phyloP scores from a whole-genome alignment of 2,888 invertebrate genomes.

The Neoascia interrupta region DNA sequence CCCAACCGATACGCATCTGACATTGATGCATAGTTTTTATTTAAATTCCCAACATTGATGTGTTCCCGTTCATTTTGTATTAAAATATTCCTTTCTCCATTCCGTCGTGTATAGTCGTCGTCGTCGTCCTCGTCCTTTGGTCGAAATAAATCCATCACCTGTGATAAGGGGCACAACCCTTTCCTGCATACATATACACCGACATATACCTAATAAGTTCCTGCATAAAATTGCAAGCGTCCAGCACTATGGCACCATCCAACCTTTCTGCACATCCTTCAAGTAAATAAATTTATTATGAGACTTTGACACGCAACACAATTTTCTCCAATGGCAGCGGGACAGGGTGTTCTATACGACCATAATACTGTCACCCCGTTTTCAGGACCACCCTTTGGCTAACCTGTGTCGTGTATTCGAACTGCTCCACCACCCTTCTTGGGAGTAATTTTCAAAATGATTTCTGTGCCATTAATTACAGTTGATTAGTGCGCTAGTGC shows the following conservation, averaged over 20 bases:
- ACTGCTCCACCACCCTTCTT: not conserved
- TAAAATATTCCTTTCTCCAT: slow-evolving; percentile 57
- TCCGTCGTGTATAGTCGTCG: too few relatives aligned
- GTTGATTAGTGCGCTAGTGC: slow-evolving; percentile 42
- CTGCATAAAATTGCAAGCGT: slow-evolving; percentile 54
- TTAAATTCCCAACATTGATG: slow-evolving; percentile 68
- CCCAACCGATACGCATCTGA: slow-evolving; percentile 59
- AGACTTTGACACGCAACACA: slow-evolving; percentile 68
- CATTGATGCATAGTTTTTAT: slow-evolving; percentile 69
- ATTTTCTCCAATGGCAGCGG: slow-evolving; percentile 52
- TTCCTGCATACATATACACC: too few relatives aligned
- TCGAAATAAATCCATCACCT: slow-evolving; percentile 69
- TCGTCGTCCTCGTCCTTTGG: not conserved
- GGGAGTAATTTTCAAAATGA: slow-evolving; percentile 62
- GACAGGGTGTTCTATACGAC: too few relatives aligned
- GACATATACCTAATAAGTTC: too few relatives aligned
- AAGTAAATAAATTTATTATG: slow-evolving; percentile 65
- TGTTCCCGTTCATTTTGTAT: slow-evolving; percentile 64
- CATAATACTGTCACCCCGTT: slow-evolving; percentile 63
- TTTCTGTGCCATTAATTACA: slow-evolving; percentile 65
- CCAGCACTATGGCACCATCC: slow-evolving; percentile 7
- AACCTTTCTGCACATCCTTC: slow-evolving; percentile 67
- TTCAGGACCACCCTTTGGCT: slow-evolving; percentile 28
- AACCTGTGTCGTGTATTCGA: not conserved
- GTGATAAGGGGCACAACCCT: slow-evolving; percentile 67